phyloP scores from a whole-genome alignment of 2,113 vertebrate species.

The Tyrannus savana region DNA sequence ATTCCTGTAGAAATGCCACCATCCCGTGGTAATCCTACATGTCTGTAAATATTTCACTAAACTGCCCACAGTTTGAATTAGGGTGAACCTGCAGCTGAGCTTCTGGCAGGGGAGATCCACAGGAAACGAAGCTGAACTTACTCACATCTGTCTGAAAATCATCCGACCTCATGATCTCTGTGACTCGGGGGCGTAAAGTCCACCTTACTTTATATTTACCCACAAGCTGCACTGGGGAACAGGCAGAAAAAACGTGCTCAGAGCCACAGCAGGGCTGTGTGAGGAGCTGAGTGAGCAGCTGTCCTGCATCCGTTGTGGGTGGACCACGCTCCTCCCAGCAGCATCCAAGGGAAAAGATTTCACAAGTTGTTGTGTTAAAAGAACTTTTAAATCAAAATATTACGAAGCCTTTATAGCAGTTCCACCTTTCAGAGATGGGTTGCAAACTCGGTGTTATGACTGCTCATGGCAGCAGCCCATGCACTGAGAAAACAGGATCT shows the following conservation, averaged over 20 bases:
- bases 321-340: neutral
- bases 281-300: neutral
- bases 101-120: neutral
- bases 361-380: neutral
- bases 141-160: neutral
- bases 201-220: neutral
- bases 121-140: neutral
- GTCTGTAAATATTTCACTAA: neutral
- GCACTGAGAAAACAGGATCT: accelerated
- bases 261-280: neutral
- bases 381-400: neutral
- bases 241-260: neutral
- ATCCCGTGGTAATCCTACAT: neutral
- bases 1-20: neutral
- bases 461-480: accelerated
- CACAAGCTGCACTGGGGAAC: neutral
- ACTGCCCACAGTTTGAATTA: neutral
- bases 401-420: neutral
- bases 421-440: neutral
- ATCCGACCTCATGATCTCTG: neutral
- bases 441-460: accelerated
- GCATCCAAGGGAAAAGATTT: neutral
- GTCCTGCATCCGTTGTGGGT: too few relatives aligned
- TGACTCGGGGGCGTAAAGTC: neutral
- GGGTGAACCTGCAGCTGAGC: neutral